Base-by-base conservation (phyloP, 2,113 vertebrate genomes). In the Coreoperca whiteheadi region DNA sequence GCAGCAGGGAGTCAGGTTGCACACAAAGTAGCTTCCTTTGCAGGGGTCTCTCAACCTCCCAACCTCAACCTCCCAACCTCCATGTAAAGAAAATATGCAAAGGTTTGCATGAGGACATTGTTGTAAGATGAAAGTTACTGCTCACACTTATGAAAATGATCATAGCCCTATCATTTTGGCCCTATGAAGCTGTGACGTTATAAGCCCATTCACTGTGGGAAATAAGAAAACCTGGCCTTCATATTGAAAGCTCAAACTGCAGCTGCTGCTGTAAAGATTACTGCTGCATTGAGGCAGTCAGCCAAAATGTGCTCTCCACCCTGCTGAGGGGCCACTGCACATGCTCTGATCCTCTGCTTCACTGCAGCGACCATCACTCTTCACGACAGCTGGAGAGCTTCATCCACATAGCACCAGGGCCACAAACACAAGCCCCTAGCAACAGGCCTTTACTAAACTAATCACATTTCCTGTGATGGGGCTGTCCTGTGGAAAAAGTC, bases 301-400 rank as follows among this genome's bases (percentile, higher is more conserved):
- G 91, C 88, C 92, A 95, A 84, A 73, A 72, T 70, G 71, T 71
- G 30, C 46, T 81, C 77, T 65, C 73, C 50, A 2, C 77, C 54
- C 59, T 23, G 18, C 73, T 54, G 71, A 82, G 79, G 84, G 66
- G 46, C 82, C 80, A 70, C 67, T 77, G 72, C 87, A 88, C 87
- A 88, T 82, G 82, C 88, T 84, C 88, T 53, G 79, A 75, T 56
- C 51, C 34, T 56, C 72, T 53, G 48, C 80, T 77, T 53, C 66
- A 66, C 86, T 46, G 60, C 51, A 20, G 41, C 20, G 2, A 54
- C 87, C 85, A 88, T 92, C 89, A 74, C 72, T 94, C 90, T 39
- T 82, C 75, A 81, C 75, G 89, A 94, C 95, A 95, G 95, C 94
- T 94, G 95, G 82, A 77, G 46, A 59, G 84, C 79, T 79, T 78